A percentile compares a stretch with the other conserved stretches of the same genome.
Evolutionary conservation across 2,113 vertebrate genomes (phyloP).

Genomic region (Enhydra lutris): DNA sequence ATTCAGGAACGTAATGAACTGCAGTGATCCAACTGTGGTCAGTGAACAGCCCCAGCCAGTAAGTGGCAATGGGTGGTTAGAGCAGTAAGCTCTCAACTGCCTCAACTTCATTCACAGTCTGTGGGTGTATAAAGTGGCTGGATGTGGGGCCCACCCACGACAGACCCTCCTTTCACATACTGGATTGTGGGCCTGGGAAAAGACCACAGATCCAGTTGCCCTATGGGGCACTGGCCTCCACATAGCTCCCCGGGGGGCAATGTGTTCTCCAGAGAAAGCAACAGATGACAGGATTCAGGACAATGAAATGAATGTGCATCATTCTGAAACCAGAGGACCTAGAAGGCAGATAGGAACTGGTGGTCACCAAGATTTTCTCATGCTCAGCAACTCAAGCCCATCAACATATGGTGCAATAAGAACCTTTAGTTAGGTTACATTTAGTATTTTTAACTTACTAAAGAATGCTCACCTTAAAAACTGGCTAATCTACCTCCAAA

Average conservation of each 20-base stretch:
- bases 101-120: background rate
- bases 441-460: background rate
- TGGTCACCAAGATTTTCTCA: background rate
- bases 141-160: no score
- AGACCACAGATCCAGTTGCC: background rate
- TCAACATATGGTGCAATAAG: background rate
- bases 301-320: background rate
- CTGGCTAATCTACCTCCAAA: background rate
- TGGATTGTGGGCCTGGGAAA: background rate
- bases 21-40: background rate
- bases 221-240: background rate
- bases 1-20: background rate
- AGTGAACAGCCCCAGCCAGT: background rate
- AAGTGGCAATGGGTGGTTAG: background rate
- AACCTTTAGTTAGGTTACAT: background rate
- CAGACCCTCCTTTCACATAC: background rate
- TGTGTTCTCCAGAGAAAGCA: background rate
- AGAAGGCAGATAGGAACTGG: background rate
- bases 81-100: background rate
- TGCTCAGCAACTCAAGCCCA: background rate
- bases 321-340: slow-evolving; percentile 23
- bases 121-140: background rate
- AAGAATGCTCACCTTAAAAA: background rate
- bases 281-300: background rate
- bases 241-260: background rate